Evolutionary conservation across 2,113 vertebrate species (phyloP), one percentile per base, ranked within the genome.

Genomic region (Hepsetus odoe): DNA sequence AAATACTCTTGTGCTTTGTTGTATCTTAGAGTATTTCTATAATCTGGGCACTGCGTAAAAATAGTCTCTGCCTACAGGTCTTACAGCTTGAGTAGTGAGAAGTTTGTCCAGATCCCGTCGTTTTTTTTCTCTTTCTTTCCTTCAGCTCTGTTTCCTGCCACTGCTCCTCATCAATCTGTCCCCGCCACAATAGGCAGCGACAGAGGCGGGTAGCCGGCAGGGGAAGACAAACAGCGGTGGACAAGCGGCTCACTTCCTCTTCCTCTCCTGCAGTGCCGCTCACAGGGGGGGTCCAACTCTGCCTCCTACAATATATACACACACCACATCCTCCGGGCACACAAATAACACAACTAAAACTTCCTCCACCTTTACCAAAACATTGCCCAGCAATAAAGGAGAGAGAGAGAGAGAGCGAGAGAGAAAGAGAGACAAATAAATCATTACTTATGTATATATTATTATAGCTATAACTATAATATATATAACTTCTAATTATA

Each of bases 161-260:
- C 88, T 88, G 80, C 83, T 84, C 88, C 86, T 67, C 90, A 93
- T 94, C 91, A 91, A 92, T 93, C 88, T 86, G 80, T 73, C 71
- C 2, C 2, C 49, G 80, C 76, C 85, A 93, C 92, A 91, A 93
- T 93, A 82, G 88, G 44, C 32, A 61, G 80, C 77, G 90, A 91
- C 91, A 90, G 84, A 80, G 20, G 74, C 77, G 65, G 78, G 84
- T 88, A 86, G 82, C 74, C 79, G 4, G 64, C 64, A 12, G 71
- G 76, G 72, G 87, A 92, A 85, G 85, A 90, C 86, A 90, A 92
- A 92, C 90, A 90, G 83, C 80, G 83, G 24, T 51, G 84, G 83
- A 83, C 82, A 84, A 69, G 24, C 73, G 78, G 77, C 79, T 77
- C 70, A 58, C 86, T 87, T 88, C 88, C 87, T 71, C 82, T 80